phyloP scores from a whole-genome alignment of 2,797 vertebrate species.

The Rhinella marina region DNA sequence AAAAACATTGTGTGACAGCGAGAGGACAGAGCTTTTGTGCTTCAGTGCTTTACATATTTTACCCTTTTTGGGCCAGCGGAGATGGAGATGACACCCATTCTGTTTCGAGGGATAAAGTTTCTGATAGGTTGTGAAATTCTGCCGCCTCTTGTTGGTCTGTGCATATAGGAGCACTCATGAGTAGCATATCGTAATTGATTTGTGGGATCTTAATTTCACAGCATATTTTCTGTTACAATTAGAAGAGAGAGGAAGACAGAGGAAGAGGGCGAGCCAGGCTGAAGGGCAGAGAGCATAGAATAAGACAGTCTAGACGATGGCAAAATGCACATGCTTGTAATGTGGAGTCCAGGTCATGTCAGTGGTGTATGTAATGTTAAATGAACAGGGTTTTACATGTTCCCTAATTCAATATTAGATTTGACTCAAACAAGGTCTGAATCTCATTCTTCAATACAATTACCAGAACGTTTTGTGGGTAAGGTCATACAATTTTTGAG shows the following conservation, averaged over 20 bases:
- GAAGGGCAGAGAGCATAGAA: constrained; percentile 22
- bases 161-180: constrained; percentile 59
- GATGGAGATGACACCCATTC: constrained; percentile 61
- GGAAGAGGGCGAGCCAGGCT: constrained; percentile 31
- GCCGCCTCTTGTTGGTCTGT: constrained; percentile 51
- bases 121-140: constrained; percentile 61
- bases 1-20: constrained; percentile 55
- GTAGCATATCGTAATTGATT: constrained; percentile 58
- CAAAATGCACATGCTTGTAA: not conserved
- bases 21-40: constrained; percentile 55
- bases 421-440: not conserved
- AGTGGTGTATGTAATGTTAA: not conserved
- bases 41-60: constrained; percentile 51
- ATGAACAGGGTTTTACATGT: not conserved
- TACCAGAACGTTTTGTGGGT: not conserved
- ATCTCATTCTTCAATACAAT: not conserved
- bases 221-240: constrained; percentile 59
- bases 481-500: not conserved
- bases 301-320: not conserved
- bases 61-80: constrained; percentile 42
- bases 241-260: constrained; percentile 47
- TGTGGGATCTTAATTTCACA: constrained; percentile 59
- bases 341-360: not conserved
- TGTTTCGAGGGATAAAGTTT: constrained; percentile 41
- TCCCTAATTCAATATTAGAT: not conserved